A percentile compares a stretch with the other conserved stretches of the same genome.
phyloP scores from a whole-genome alignment of 64 coral and sea anemone species.

The Stichodactyla mertensii region DNA sequence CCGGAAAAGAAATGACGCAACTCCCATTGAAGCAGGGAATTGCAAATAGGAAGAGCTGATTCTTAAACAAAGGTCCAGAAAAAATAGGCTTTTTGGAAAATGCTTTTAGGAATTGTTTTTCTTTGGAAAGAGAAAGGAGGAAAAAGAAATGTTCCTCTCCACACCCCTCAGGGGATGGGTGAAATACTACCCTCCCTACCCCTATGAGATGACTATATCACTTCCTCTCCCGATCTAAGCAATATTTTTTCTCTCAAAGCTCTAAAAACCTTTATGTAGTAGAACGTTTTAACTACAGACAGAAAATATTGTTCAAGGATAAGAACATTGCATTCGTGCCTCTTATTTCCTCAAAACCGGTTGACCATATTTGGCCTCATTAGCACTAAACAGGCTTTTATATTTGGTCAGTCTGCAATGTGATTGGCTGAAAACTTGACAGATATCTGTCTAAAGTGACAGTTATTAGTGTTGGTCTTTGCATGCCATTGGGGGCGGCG shows the following conservation, averaged over 20 bases:
- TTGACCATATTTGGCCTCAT: conserved; percentile 21
- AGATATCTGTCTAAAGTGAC: conserved; percentile 19
- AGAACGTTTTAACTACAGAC: background rate
- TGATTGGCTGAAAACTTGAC: conserved; percentile 1
- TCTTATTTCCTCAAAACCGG: background rate
- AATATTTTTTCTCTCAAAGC: no score
- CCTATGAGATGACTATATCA: background rate
- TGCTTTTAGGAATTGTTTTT: background rate
- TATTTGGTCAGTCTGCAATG: background rate
- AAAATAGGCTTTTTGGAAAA: background rate
- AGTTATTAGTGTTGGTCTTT: conserved; percentile 19
- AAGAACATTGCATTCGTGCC: conserved; percentile 18
- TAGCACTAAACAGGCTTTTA: background rate
- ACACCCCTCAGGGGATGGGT: background rate
- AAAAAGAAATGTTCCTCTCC: background rate
- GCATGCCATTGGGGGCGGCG: conserved; percentile 29
- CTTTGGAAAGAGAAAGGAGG: background rate
- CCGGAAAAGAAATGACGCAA: background rate
- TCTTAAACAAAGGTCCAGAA: background rate
- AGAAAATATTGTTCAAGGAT: background rate
- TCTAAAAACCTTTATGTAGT: background rate
- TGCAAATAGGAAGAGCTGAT: background rate
- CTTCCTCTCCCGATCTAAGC: no score
- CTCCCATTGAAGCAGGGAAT: background rate
- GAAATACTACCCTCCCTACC: background rate